Conservation (phyloP, 2,797 vertebrate genomes). For the Anisognathus igniventris region DNA sequence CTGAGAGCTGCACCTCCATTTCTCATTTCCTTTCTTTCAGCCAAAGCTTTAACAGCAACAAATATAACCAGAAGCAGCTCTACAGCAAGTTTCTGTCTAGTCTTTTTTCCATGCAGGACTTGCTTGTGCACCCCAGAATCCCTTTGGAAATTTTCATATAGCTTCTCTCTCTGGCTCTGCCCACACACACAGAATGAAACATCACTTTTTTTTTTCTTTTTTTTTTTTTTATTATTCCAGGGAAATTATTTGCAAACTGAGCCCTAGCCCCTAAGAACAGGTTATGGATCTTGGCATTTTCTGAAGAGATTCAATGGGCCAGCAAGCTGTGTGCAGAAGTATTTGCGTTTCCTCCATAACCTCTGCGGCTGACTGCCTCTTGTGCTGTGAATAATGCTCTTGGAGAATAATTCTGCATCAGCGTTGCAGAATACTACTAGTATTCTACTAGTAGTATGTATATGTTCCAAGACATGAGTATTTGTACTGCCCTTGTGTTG, state of each 20-base stretch:
- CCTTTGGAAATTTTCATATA: not conserved
- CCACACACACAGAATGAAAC: not conserved
- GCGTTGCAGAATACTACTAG: not conserved
- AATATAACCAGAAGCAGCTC: not conserved
- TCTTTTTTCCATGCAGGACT: not conserved
- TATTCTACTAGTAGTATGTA: not conserved
- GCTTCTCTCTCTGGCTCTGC: not conserved
- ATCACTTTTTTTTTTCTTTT: not conserved
- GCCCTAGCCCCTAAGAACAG: not conserved
- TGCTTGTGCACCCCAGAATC: rapidly evolving
- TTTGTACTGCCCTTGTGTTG: rapidly evolving
- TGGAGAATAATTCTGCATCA: not conserved
- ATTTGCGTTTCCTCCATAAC: not conserved
- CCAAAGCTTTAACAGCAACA: not conserved
- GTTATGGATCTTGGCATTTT: not conserved
- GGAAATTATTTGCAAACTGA: not conserved
- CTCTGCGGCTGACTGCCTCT: not conserved
- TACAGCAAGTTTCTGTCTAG: not conserved
- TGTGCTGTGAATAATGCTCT: not conserved
- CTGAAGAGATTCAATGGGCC: not conserved
- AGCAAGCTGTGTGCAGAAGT: not conserved
- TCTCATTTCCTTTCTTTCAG: not conserved
- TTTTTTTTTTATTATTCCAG: not conserved
- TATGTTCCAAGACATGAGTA: not conserved
- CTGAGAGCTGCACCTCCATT: not conserved